Evolutionary conservation across 2,113 vertebrate species (phyloP).

Genomic region (Callipepla squamata): DNA sequence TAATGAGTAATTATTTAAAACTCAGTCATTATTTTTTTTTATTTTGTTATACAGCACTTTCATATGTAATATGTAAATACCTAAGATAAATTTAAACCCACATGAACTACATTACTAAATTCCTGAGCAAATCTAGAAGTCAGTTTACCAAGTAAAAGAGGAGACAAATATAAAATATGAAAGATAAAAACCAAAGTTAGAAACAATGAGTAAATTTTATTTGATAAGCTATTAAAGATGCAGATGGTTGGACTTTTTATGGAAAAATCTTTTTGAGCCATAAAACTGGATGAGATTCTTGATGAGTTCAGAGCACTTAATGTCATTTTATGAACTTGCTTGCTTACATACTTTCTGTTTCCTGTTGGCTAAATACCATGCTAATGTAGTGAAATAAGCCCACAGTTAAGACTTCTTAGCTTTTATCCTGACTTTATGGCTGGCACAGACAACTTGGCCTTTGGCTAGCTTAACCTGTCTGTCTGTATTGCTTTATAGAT

Average conservation of each 20-base stretch:
- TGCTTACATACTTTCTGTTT: not conserved
- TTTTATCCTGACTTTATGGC: not conserved
- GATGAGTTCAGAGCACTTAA: not conserved
- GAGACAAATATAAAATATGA: not conserved
- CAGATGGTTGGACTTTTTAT: not conserved
- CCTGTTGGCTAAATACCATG: not conserved
- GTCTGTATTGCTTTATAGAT: not conserved
- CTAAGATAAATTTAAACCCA: not conserved
- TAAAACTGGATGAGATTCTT: not conserved
- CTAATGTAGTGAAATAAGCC: not conserved
- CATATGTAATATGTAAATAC: not conserved
- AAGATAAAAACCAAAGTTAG: not conserved
- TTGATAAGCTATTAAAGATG: not conserved
- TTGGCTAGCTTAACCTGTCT: constrained; percentile 29
- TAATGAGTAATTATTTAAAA: not conserved
- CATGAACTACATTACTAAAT: not conserved
- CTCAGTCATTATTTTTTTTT: not conserved
- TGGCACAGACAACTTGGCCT: not conserved
- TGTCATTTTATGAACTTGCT: not conserved
- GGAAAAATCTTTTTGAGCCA: not conserved
- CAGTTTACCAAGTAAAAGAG: not conserved
- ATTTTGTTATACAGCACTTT: not conserved
- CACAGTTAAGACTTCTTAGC: not conserved
- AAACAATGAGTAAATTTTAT: not conserved
- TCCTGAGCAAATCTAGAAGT: not conserved